phyloP scores from a whole-genome alignment of 2,888 invertebrate genomes.

The Trypoxylon attenuatum region DNA sequence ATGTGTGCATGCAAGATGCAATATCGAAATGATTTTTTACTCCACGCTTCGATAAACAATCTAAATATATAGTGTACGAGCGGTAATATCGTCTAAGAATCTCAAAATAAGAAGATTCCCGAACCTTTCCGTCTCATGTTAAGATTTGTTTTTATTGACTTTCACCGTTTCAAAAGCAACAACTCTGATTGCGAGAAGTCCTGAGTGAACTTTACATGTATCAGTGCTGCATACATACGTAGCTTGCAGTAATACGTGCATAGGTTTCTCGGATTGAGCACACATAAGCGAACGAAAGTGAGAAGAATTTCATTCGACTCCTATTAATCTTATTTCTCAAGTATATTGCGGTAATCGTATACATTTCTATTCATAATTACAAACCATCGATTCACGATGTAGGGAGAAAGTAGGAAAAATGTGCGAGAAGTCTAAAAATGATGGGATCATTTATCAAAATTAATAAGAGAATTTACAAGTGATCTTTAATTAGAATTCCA shows the following conservation, averaged over 20 bases:
- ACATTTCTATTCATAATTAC: constrained; percentile 30
- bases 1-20: too few relatives aligned
- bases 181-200: background rate
- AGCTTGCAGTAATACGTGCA: background rate
- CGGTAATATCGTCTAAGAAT: background rate
- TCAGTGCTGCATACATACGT: background rate
- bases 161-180: constrained; percentile 12
- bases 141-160: background rate
- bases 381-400: constrained; percentile 2
- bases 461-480: too few relatives aligned
- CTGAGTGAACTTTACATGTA: background rate
- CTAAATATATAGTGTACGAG: background rate
- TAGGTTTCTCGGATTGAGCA: background rate
- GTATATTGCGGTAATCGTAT: constrained; percentile 22
- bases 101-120: background rate
- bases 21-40: too few relatives aligned
- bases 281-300: constrained; percentile 25
- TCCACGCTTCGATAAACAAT: background rate
- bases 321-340: constrained; percentile 33
- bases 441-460: background rate
- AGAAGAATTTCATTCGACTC: constrained; percentile 26
- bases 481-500: too few relatives aligned
- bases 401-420: constrained; percentile 24
- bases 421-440: constrained; percentile 1
- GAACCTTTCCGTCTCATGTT: background rate